A percentile compares a stretch with the other conserved stretches of the same genome.
Evolutionary conservation across 2,888 invertebrate genomes (phyloP).

Genomic region (Octodonta nipae): DNA sequence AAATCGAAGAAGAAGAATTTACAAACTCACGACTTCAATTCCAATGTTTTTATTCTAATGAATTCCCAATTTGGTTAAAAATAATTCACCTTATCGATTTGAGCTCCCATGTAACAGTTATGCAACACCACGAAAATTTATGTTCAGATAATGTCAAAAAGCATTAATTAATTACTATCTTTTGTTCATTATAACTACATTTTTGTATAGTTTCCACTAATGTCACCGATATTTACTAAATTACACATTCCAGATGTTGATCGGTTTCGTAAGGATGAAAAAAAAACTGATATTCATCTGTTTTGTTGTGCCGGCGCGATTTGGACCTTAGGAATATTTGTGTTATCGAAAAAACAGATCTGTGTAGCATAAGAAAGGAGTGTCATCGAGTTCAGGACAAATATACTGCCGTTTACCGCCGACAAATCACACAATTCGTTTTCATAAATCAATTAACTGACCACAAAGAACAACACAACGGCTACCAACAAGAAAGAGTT

Average conservation of each 20-base stretch:
- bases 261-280: constrained; percentile 16
- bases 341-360: constrained; percentile 14
- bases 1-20: too few species aligned
- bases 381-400: constrained; percentile 18
- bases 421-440: constrained; percentile 35
- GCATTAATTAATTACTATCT: neutral
- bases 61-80: too few species aligned
- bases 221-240: constrained; percentile 1
- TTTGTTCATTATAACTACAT: neutral
- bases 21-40: too few species aligned
- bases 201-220: too few species aligned
- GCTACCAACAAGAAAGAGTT: constrained; percentile 1
- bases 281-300: constrained; percentile 12
- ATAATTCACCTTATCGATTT: too few species aligned
- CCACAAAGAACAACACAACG: neutral
- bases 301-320: constrained; percentile 10
- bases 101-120: too few species aligned
- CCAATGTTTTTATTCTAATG: too few species aligned
- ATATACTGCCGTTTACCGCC: constrained; percentile 23
- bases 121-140: constrained; percentile 1
- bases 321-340: constrained; percentile 14
- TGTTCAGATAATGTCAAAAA: constrained; percentile 1
- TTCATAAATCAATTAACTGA: constrained; percentile 33
- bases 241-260: constrained; percentile 5
- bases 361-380: constrained; percentile 17